Percentiles rank a stretch among this genome's conserved stretches.
phyloP scores from a whole-genome alignment of 2,888 invertebrate genomes.

The Metalampra italica region DNA sequence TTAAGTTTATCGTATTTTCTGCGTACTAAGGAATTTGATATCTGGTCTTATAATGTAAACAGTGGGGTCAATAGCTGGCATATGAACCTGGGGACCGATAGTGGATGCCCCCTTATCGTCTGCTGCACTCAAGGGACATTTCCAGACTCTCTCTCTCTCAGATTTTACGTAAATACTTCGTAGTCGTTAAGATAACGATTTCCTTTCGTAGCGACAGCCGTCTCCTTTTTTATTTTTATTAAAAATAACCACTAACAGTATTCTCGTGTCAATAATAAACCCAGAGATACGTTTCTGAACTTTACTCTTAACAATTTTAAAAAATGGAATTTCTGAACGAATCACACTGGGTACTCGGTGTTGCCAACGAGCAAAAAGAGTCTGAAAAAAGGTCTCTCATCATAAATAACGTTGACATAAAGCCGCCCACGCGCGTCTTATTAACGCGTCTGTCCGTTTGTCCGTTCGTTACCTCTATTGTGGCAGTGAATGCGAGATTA shows the following conservation, averaged over 20 bases:
- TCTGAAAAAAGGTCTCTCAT: constrained; percentile 54
- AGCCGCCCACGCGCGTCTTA: constrained; percentile 75
- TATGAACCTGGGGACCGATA: constrained; percentile 60
- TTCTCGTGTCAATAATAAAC: constrained; percentile 55
- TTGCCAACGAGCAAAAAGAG: constrained; percentile 48
- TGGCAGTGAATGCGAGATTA: constrained; percentile 71
- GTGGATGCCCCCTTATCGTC: constrained; percentile 57
- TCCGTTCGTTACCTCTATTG: constrained; percentile 77
- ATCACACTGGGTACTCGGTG: constrained; percentile 20
- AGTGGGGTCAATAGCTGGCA: constrained; percentile 73
- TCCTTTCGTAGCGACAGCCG: constrained; percentile 61
- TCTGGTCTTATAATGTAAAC: constrained; percentile 56
- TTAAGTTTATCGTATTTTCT: constrained; percentile 47
- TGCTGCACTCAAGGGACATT: constrained; percentile 61
- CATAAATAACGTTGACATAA: constrained; percentile 76
- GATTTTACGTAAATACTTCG: constrained; percentile 72
- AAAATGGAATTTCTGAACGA: constrained; percentile 6
- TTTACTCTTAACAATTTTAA: neutral
- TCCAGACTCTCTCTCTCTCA: constrained; percentile 58
- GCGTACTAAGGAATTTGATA: constrained; percentile 43
- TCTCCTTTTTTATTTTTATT: constrained; percentile 61
- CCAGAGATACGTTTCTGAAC: constrained; percentile 19
- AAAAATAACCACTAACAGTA: constrained; percentile 47
- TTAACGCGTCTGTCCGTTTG: constrained; percentile 72
- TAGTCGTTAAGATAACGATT: constrained; percentile 72